Conservation (phyloP, 92 coral and sea anemone species). For the Heteractis magnifica region DNA sequence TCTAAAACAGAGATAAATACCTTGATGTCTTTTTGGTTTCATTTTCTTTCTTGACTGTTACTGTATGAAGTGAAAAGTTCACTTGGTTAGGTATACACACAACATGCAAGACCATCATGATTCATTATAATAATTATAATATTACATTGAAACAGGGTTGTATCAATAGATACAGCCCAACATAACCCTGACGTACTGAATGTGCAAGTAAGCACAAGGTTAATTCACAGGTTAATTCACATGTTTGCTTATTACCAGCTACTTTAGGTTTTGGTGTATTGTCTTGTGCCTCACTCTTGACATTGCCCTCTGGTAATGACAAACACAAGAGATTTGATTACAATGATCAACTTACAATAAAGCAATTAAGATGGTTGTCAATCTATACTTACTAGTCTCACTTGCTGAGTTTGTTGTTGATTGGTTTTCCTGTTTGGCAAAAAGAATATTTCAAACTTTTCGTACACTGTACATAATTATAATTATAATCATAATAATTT, state of each 20-base stretch:
- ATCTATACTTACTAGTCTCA: slow-evolving; percentile 49
- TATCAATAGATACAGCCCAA: too few species aligned
- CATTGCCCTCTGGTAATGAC: slow-evolving; percentile 32
- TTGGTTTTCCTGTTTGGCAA: slow-evolving; percentile 39
- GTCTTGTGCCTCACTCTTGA: slow-evolving; percentile 59
- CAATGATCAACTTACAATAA: not conserved
- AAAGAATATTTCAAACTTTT: not conserved
- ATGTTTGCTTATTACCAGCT: slow-evolving; percentile 44
- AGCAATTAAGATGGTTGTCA: not conserved
- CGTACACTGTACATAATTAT: too few species aligned
- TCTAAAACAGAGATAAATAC: slow-evolving; percentile 22
- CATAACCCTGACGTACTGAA: too few species aligned
- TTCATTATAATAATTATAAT: too few species aligned
- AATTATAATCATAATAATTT: too few species aligned
- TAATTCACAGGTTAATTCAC: too few species aligned
- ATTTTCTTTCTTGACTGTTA: slow-evolving; percentile 64
- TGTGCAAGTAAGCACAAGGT: too few species aligned
- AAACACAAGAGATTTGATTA: not conserved
- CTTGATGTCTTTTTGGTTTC: slow-evolving; percentile 63
- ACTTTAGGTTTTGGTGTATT: slow-evolving; percentile 65
- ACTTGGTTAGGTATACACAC: not conserved
- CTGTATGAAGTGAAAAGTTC: slow-evolving; percentile 21
- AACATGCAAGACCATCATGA: too few species aligned
- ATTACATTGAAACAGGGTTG: too few species aligned
- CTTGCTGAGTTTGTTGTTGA: slow-evolving; percentile 44